phyloP scores from a whole-genome alignment of 2,888 invertebrate genomes.

The Acleris sparsana region DNA sequence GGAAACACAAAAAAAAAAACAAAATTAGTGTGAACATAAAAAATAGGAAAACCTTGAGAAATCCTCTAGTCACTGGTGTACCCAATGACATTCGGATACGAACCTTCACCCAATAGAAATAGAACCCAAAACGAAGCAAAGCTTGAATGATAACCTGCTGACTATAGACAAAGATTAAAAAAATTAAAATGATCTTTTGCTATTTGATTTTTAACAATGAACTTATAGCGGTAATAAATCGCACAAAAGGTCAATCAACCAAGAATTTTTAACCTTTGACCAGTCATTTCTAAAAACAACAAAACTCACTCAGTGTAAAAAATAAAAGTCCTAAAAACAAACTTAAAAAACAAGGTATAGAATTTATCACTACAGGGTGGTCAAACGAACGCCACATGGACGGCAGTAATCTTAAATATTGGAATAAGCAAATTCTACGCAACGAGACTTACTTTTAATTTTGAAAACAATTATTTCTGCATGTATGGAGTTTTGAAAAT shows the following conservation, averaged over 20 bases:
- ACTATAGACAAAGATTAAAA: conserved; percentile 4
- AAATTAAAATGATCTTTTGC: not conserved
- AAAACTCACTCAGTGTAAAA: too few species aligned
- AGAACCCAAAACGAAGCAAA: conserved; percentile 49
- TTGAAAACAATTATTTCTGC: too few species aligned
- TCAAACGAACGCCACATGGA: too few species aligned
- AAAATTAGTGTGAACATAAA: conserved; percentile 64
- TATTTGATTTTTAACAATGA: not conserved
- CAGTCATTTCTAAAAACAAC: not conserved
- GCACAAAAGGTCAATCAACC: too few species aligned
- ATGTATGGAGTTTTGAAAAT: too few species aligned
- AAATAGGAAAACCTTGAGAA: conserved; percentile 38
- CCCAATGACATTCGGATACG: conserved; percentile 30
- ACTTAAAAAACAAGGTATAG: too few species aligned
- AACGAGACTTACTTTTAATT: too few species aligned
- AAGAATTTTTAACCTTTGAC: not conserved
- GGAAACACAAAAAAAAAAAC: conserved; percentile 59
- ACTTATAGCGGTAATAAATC: not conserved
- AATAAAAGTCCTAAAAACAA: too few species aligned
- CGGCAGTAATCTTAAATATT: too few species aligned
- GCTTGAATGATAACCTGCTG: conserved; percentile 36
- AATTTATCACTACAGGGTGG: too few species aligned
- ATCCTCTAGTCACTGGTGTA: conserved; percentile 48
- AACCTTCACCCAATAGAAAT: conserved; percentile 52
- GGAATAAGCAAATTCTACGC: too few species aligned